These are phyloP conservation scores for Lanistes nyassanus DNA, from an alignment of 1,140 invertebrate genomes.

Conservation along the genomic window DNA sequence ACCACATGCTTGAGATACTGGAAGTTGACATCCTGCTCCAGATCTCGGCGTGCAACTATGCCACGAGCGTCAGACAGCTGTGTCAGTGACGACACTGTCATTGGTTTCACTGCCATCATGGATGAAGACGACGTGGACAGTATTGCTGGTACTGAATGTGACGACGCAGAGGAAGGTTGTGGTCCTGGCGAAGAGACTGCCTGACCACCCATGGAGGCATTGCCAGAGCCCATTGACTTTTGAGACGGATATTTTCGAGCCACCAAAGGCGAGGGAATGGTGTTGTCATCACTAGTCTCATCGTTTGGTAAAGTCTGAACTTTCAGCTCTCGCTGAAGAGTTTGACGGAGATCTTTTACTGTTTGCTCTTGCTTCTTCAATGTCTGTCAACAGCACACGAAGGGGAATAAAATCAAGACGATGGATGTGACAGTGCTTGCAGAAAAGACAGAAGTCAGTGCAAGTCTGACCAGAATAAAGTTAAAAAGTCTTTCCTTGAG, in stretches of 20 bases:
- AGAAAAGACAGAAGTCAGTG: background rate
- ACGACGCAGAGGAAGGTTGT: conserved; percentile 6
- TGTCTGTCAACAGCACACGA: conserved; percentile 72
- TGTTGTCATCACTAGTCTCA: conserved; percentile 38
- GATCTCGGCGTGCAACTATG: conserved; percentile 21
- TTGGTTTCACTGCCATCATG: background rate
- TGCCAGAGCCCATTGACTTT: background rate
- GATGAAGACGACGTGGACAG: conserved; percentile 11
- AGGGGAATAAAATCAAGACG: conserved; percentile 3
- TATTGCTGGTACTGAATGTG: background rate
- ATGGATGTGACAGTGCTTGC: background rate
- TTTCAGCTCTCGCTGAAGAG: conserved; percentile 85
- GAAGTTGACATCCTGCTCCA: conserved; percentile 78
- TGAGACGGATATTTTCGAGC: conserved; percentile 15
- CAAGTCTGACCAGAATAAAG: background rate
- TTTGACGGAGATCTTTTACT: conserved; percentile 89
- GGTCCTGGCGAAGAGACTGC: conserved; percentile 4
- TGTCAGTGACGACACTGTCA: conserved; percentile 14
- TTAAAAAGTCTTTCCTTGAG: background rate
- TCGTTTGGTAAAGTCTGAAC: conserved; percentile 66
- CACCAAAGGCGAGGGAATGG: conserved; percentile 13
- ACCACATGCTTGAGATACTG: conserved; percentile 93
- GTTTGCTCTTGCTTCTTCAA: conserved; percentile 89
- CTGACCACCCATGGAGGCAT: background rate
- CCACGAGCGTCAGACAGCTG: background rate